phyloP scores from a whole-genome alignment of 2,797 vertebrate genomes.

The Girardinus metallicus region DNA sequence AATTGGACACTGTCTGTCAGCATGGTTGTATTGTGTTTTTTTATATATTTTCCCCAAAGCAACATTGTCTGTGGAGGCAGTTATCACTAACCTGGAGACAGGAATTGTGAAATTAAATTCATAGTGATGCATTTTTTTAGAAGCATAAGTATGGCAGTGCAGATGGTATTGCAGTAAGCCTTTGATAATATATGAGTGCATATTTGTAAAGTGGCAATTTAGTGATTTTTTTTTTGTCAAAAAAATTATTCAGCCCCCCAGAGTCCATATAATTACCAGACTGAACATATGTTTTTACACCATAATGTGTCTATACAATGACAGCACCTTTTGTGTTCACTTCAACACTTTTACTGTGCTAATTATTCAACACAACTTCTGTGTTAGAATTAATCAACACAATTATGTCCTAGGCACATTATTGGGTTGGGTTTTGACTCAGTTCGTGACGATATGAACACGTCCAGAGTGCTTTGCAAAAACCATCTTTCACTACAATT shows the following conservation, averaged over 20 bases:
- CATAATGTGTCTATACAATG: not conserved
- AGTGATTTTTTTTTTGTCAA: not conserved
- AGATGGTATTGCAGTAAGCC: not conserved
- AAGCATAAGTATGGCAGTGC: not conserved
- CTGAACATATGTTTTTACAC: not conserved
- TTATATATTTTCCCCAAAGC: not conserved
- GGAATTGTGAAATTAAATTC: not conserved
- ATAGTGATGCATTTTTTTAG: not conserved
- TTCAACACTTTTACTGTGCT: not conserved
- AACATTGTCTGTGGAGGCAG: not conserved
- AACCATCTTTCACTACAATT: not conserved
- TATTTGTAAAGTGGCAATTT: not conserved
- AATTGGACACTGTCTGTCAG: slow-evolving; percentile 13
- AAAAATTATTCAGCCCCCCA: not conserved
- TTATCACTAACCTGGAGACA: not conserved
- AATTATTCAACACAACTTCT: not conserved
- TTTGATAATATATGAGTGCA: not conserved
- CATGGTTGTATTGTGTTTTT: not conserved
- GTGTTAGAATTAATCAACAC: not conserved
- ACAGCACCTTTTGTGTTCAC: not conserved
- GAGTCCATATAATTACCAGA: not conserved
- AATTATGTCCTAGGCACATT: not conserved
- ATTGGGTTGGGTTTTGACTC: too few species aligned
- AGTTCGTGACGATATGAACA: not conserved
- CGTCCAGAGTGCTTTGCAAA: too few species aligned